Conservation (phyloP, 2,797 vertebrate genomes). For the Anabacerthia variegaticeps region DNA sequence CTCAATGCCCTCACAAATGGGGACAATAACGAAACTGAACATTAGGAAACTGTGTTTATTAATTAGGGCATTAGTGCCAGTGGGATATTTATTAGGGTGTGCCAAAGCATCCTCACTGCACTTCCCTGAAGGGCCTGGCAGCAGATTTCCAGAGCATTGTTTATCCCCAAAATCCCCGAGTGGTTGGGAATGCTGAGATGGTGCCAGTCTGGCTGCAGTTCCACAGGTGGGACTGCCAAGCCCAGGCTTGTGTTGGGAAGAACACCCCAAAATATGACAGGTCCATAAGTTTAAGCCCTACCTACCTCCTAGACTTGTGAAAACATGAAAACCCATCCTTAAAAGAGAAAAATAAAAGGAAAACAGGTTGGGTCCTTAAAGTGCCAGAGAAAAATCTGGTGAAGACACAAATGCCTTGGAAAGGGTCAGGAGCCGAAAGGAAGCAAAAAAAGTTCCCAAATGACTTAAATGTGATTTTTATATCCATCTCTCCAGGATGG, state of each 20-base stretch:
- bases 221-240: not conserved
- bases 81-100: not conserved
- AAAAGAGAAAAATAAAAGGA: not conserved
- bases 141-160: not conserved
- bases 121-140: fast-evolving
- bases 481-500: not conserved
- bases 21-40: not conserved
- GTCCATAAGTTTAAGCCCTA: not conserved
- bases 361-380: not conserved
- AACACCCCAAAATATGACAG: not conserved
- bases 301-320: not conserved
- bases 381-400: not conserved
- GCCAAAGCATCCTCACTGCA: not conserved
- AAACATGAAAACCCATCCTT: not conserved
- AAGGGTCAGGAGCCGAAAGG: not conserved
- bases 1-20: not conserved
- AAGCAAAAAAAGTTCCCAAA: not conserved
- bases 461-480: fast-evolving
- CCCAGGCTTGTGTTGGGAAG: not conserved
- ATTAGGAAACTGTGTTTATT: not conserved
- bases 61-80: not conserved
- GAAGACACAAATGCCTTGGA: not conserved
- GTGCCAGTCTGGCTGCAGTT: not conserved
- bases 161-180: not conserved
- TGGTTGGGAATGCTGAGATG: fast-evolving